Base-by-base conservation (phyloP, 2,888 invertebrate species). In the Falcaria lacertinaria region DNA sequence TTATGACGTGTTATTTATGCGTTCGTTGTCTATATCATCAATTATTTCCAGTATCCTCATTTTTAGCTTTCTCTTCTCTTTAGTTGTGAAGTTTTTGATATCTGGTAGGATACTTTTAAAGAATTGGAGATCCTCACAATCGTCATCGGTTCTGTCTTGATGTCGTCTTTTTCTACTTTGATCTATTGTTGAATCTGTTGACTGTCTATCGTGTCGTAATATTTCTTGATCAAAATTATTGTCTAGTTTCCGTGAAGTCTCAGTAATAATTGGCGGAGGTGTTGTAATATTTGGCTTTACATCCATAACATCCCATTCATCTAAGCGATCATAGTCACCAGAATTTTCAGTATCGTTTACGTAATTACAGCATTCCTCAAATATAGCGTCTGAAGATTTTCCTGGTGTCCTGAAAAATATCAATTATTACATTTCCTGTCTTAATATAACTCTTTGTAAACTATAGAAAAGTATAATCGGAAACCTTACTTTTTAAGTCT, bases 81-180 rank as follows among this genome's bases (percentile, higher is more conserved):
- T 77, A 2, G 79, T 73, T n/a, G 81, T 83, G 52, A 91, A 75
- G 15, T 74, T 65, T 22, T 75, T 80, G 39, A 91, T 85, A 55
- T 91, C 91, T 7, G 91, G 90, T 33, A 91, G 52, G 39, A 91
- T 79, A 64, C 91, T 90, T 54, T 79, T 82, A 39, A 91, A 90
- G 64, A 91, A 91, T 44, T 85, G 82, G 68, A 79, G 50, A 42
- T 80, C 78, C 41, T 75, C 67, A 49, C 60, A 63, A 7, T 69
- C 65, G 8, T 69, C 64, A 2, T 55, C 61, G 4, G 40, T 4
- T 34, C 37, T 44, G 7, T 45, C 57, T 14, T 56, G 53, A 32
- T 48, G 54, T 39, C 48, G 57, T 5, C 41, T 39, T 28, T 43
- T 57, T 17, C 52, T 48, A 38, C 39, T n/a, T n/a, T n/a, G n/a